Base-by-base conservation (phyloP, 2,888 invertebrate genomes). In the Phyllotreta cruciferae region DNA sequence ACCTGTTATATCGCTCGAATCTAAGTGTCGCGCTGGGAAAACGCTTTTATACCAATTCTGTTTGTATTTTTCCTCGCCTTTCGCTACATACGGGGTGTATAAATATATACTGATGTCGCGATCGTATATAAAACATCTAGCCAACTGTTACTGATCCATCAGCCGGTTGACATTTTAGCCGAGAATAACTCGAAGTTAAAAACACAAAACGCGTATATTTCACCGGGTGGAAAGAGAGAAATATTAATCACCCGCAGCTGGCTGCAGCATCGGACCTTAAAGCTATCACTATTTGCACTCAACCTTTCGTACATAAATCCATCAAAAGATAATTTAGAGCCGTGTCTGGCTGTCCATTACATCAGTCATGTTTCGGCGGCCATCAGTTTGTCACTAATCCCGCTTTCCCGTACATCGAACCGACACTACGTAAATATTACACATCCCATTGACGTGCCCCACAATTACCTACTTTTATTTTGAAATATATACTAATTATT, bases 261-360 rank as follows among this genome's bases (percentile, higher is more conserved):
- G 52, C 52, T 14, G 50, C 8, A 50, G 66, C 68, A 65, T 53
- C 63, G 56, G 64, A 60, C 67, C 65, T 67, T 67, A 63, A 60
- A 68, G 65, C 70, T 70, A 70, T 70, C 70, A 70, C 66, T 70
- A 66, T 70, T 70, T 68, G 70, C 70, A 70, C 70, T 70, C 70
- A 70, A 70, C 67, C 70, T 68, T 66, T 65, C 70, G 63, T 62
- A 70, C 68, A 70, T 70, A 70, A 68, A 70, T 70, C 70, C 70
- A 66, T 70, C 70, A 70, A 62, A 65, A 68, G 70, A 70, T 70
- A 70, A 70, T 70, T 66, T 70, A 68, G 63, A 63, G 60, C 56
- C 63, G 63, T 60, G 60, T 60, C 65, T 55, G 66, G 53, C 67
- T 67, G 70, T 70, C 70, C 66, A 61, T 68, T 68, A 68, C 65